Base-by-base conservation (phyloP, 2,888 invertebrate species). In the Allacma fusca region DNA sequence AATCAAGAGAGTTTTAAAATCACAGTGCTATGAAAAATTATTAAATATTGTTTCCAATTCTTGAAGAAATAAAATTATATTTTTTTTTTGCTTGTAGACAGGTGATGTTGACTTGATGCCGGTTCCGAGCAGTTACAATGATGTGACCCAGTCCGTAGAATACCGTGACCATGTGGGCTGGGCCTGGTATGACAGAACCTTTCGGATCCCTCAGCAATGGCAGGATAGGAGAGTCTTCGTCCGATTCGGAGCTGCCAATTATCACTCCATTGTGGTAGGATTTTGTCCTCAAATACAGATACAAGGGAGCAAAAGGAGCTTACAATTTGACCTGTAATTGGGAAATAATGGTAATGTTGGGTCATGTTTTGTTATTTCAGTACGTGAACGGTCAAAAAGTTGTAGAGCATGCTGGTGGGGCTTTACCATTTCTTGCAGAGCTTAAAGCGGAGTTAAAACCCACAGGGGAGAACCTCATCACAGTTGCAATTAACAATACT, bases 401-500 rank as follows among this genome's bases (percentile, higher is more conserved):
- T 21, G 90, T 92, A 83, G 91, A 91, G 81, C 98, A 99, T 86
- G 93, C 93, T 86, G 95, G 98, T 57, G 98, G 98, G 0, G 98
- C 98, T 87, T 88, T 99, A 68, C 98, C 99, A 0, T 98, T 99
- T 86, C 94, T 96, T 86, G 90, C 90, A 0, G 96, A 97, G 81
- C 90, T 98, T 71, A 34, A 73, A 5, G 23, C 76, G 0, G 43
- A 40, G 13, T 59, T 81, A 34, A 76, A 78, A 13, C 71, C 68
- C 19, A 34, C 69, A n/a, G 19, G 29, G 13, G 91, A 91, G 85
- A 96, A 96, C 87, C 89, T 91, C 28, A 89, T 98, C 13, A 97
- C 97, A 0, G 95, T 98, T 0, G 94, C 95, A 12, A 93, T 98
- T 50, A 98, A 98, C 88, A 98, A 98, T 86, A 96, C 94, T 0